phyloP scores from a whole-genome alignment of 2,113 vertebrate species.

The Epinephelus moara region DNA sequence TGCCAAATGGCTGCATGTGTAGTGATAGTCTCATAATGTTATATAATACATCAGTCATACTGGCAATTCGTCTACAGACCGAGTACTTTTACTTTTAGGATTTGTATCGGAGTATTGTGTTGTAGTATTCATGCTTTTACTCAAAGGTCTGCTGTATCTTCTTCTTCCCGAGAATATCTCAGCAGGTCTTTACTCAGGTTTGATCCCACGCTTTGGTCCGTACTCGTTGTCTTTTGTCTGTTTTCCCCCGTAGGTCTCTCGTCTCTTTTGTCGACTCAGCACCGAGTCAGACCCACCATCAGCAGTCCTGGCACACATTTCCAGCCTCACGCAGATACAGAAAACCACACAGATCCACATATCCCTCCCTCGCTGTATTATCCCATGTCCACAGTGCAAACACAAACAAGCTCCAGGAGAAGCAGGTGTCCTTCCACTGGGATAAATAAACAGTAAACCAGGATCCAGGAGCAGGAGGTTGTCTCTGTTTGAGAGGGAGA shows the following conservation, averaged over 20 bases:
- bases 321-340: conserved; percentile 11
- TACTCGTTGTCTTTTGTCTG: conserved; percentile 22
- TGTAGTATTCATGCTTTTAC: background rate
- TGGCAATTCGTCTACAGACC: too few species aligned
- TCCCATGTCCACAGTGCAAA: conserved; percentile 79
- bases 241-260: conserved; percentile 12
- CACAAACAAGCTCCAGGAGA: conserved; percentile 78
- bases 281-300: conserved; percentile 45
- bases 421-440: conserved; percentile 78
- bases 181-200: background rate
- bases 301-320: conserved; percentile 21
- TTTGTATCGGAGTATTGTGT: background rate
- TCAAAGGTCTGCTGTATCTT: background rate
- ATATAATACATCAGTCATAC: background rate
- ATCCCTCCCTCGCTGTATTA: conserved; percentile 56
- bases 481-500: conserved; percentile 43
- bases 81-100: too few species aligned
- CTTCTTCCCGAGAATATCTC: background rate
- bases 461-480: conserved; percentile 76
- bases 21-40: background rate
- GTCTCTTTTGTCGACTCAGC: conserved; percentile 57
- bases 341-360: conserved; percentile 19
- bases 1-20: background rate
- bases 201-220: conserved; percentile 25
- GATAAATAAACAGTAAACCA: conserved; percentile 82